A percentile compares a stretch with the other conserved stretches of the same genome.
Conservation (phyloP, 1,140 invertebrate genomes). For the Pinna nobilis region DNA sequence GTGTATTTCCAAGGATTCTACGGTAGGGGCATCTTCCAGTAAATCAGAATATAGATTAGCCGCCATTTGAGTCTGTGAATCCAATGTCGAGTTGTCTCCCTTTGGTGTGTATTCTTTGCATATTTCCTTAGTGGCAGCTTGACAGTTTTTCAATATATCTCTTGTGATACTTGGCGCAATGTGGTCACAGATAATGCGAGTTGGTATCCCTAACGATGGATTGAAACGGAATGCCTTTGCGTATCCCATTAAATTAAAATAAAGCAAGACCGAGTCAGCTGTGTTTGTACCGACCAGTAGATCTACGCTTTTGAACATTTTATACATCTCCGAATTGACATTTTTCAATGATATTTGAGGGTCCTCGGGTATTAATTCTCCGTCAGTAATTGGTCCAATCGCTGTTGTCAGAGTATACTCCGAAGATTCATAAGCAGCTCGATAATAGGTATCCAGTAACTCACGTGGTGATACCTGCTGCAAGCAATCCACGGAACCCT, state of each 20-base stretch:
- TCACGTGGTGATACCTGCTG: background rate
- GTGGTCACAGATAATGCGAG: constrained; percentile 30
- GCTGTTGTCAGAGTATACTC: constrained; percentile 1
- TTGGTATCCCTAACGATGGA: constrained; percentile 29
- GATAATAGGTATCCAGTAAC: background rate
- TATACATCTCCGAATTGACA: constrained; percentile 12
- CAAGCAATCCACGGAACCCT: constrained; percentile 12
- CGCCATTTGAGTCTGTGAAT: constrained; percentile 32
- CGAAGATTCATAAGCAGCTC: background rate
- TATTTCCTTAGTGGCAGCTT: background rate
- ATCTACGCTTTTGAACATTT: constrained; percentile 18
- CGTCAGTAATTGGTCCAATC: constrained; percentile 43
- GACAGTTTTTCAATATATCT: constrained; percentile 36
- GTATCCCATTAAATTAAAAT: constrained; percentile 24
- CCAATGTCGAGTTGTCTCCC: background rate
- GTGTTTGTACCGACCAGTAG: constrained; percentile 42
- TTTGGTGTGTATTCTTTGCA: constrained; percentile 24
- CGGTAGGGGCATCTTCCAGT: constrained; percentile 38
- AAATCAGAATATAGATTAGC: constrained; percentile 46
- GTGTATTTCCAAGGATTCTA: constrained; percentile 33
- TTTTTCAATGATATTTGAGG: constrained; percentile 17
- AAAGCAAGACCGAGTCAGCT: constrained; percentile 40
- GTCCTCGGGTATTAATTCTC: constrained; percentile 33
- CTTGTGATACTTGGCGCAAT: constrained; percentile 33
- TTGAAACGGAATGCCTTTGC: constrained; percentile 24